Conservation (phyloP, 2,797 vertebrate species). For the Hemibagrus guttatus region DNA sequence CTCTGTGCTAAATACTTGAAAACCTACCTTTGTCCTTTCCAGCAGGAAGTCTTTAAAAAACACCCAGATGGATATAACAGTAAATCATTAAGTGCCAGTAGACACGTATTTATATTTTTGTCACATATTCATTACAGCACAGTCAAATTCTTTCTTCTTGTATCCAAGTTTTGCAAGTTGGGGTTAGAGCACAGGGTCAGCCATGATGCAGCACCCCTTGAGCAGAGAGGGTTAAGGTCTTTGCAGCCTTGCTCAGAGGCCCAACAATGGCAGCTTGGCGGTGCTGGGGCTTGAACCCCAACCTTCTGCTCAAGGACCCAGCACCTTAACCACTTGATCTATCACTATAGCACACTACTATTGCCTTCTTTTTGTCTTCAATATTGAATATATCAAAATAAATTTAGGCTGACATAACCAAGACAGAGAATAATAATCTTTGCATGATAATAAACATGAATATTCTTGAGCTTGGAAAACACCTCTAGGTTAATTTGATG, state of each 20-base stretch:
- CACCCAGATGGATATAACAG: background rate
- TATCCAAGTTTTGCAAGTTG: too few species aligned
- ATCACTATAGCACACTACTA: too few species aligned
- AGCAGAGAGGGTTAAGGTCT: too few species aligned
- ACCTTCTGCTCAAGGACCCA: too few species aligned
- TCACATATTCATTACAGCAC: too few species aligned
- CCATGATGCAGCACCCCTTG: too few species aligned
- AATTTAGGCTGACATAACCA: background rate
- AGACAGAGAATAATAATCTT: background rate
- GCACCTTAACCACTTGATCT: too few species aligned
- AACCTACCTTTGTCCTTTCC: background rate
- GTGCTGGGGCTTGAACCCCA: too few species aligned
- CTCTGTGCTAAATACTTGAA: background rate
- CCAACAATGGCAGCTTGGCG: too few species aligned
- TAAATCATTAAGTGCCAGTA: background rate
- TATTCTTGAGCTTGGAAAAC: background rate
- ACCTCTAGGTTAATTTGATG: background rate
- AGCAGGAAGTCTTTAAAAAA: background rate
- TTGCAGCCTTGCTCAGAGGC: too few species aligned
- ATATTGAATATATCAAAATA: background rate
- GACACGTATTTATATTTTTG: background rate
- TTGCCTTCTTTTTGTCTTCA: background rate
- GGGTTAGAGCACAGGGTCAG: too few species aligned
- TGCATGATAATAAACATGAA: background rate
- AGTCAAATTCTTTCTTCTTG: too few species aligned